Conservation (phyloP, 2,888 invertebrate genomes). For the Tetragonisca angustula region DNA sequence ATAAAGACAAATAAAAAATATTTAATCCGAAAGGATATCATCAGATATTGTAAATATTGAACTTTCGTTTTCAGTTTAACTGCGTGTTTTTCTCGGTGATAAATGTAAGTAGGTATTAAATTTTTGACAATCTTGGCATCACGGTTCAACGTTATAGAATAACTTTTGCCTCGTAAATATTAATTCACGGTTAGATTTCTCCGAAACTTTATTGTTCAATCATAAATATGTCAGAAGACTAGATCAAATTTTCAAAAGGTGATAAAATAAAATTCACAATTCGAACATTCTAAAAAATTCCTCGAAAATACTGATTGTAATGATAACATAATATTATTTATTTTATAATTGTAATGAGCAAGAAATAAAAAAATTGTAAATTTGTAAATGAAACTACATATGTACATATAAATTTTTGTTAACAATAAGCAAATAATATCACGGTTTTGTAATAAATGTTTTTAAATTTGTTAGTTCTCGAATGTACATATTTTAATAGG, state of each 20-base stretch:
- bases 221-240: too few species aligned
- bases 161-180: not conserved
- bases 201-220: too few species aligned
- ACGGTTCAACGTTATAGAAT: not conserved
- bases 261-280: not conserved
- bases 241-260: too few species aligned
- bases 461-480: not conserved
- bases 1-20: not conserved
- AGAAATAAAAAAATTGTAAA: not conserved
- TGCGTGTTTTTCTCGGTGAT: not conserved
- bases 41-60: slow-evolving; percentile 5
- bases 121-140: not conserved
- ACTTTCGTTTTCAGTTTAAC: slow-evolving; percentile 12
- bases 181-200: not conserved
- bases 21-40: not conserved
- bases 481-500: not conserved
- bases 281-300: not conserved
- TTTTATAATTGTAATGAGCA: not conserved
- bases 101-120: not conserved
- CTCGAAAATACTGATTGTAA: too few species aligned
- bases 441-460: too few species aligned
- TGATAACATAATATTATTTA: not conserved
- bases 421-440: not conserved
- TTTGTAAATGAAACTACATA: too few species aligned
- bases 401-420: not conserved